Base-by-base conservation (phyloP, 2,113 vertebrate species). In the Castor canadensis region DNA sequence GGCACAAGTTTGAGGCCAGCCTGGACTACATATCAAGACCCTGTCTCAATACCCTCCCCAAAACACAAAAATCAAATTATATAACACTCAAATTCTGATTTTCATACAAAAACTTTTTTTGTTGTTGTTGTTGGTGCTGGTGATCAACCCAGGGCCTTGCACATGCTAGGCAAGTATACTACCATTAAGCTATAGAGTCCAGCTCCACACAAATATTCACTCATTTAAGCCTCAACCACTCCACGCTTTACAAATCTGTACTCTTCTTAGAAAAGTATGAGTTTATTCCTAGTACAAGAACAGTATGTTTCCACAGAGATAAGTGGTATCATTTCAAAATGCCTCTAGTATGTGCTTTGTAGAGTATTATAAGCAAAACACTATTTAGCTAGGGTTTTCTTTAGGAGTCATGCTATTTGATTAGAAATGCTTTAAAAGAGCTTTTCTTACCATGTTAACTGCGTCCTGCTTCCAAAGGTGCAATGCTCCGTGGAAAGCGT, bases 401-500 rank as follows among this genome's bases (percentile, higher is more conserved):
- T 73, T 60, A 32, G 1, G 12, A 87, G 16, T 72, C 52, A 87
- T 8, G 82, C 35, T 43, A 62, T 45, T 30, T 69, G 22, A 92
- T 38, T 40, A 93, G 40, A 75, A 94, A 79, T 28, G 15, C 11
- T n/a, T 81, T 43, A 80, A 66, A 73, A 96, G 88, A 0, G 0
- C 45, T 96, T 90, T 62, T 67, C 96, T 11, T 98, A 99, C 99
- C 98, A 98, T 97, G 87, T 98, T 98, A 79, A 85, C 32, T 54
- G 97, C 49, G 94, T 98, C 96, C 96, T 98, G 99, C 96, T 98
- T 99, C 99, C 99, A 99, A 94, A 99, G 99, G 97, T 99, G 99
- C 40, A 99, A 96, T 0, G 99, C 99, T 97, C 99, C 99, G 2
- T 99, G 99, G 96, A 99, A 99, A 93, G 99, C 99, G 45, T 99